These are phyloP conservation scores for Malurus cyaneus DNA, from an alignment of 2,113 vertebrate genomes.

Conservation along the genomic window DNA sequence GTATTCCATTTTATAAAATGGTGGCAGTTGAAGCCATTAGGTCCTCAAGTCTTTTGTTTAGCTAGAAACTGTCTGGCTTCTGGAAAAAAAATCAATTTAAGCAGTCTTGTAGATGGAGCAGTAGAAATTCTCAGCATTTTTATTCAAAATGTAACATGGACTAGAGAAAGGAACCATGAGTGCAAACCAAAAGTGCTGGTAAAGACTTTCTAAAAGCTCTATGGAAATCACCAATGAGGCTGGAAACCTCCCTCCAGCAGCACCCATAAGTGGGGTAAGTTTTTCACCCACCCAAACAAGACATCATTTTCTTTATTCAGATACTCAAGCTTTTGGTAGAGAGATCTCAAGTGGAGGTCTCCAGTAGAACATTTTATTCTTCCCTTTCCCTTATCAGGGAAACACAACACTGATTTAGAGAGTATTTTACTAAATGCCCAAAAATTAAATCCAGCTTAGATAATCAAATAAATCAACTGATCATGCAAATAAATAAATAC, in stretches of 20 bases:
- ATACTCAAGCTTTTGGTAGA: background rate
- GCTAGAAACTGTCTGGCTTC: background rate
- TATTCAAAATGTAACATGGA: background rate
- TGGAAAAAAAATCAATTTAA: background rate
- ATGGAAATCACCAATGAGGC: rapidly evolving
- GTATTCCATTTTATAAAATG: background rate
- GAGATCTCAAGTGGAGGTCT: background rate
- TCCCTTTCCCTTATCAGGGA: background rate
- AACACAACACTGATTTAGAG: background rate
- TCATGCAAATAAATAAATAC: background rate
- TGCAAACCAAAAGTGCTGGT: rapidly evolving
- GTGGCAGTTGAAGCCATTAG: constrained; percentile 9
- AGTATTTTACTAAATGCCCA: background rate
- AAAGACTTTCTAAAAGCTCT: background rate
- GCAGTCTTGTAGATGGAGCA: background rate
- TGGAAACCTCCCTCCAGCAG: background rate
- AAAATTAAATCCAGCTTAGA: background rate
- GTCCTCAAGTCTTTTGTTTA: background rate
- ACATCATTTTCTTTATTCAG: background rate
- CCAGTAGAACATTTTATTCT: background rate
- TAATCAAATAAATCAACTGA: background rate
- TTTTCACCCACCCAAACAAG: background rate
- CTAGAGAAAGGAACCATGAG: rapidly evolving
- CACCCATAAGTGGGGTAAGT: background rate
- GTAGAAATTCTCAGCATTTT: background rate